A percentile compares a stretch with the other conserved stretches of the same genome.
Conservation (phyloP, 2,797 vertebrate genomes). For the Cottoperca gobio region DNA sequence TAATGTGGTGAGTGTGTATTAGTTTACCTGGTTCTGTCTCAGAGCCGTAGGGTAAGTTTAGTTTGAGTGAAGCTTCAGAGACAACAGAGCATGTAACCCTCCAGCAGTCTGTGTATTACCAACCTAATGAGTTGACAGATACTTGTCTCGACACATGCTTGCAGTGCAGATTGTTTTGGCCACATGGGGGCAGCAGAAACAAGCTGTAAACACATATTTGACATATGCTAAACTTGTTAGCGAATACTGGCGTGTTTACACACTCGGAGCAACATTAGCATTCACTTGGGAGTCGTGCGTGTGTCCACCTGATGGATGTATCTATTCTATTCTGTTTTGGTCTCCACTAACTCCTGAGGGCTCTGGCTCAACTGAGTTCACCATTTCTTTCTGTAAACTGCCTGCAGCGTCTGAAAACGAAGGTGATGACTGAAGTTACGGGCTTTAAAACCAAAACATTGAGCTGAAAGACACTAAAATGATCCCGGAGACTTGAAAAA, state of each 20-base stretch:
- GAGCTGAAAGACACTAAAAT: neutral
- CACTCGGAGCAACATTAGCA: neutral
- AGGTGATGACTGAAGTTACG: neutral
- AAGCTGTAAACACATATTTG: neutral
- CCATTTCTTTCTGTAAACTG: neutral
- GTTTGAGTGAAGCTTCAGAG: slow-evolving; percentile 1
- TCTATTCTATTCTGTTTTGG: no score
- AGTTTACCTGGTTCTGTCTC: slow-evolving; percentile 19
- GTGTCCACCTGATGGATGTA: neutral
- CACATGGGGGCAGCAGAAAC: neutral
- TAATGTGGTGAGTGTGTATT: slow-evolving; percentile 14
- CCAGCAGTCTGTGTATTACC: neutral
- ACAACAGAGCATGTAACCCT: neutral
- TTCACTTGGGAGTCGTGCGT: neutral
- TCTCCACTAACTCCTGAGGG: no score
- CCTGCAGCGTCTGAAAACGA: neutral
- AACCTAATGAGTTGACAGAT: neutral
- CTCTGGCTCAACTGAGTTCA: neutral
- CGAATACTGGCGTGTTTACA: no score
- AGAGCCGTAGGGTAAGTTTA: neutral
- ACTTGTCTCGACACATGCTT: neutral
- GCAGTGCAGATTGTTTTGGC: neutral
- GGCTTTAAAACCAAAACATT: neutral
- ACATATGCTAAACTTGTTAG: no score
- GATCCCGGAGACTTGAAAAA: neutral